Evolutionary conservation across 2,888 invertebrate genomes (phyloP), one percentile per base, ranked within the genome.

Genomic region (Leptura quadrifasciata): DNA sequence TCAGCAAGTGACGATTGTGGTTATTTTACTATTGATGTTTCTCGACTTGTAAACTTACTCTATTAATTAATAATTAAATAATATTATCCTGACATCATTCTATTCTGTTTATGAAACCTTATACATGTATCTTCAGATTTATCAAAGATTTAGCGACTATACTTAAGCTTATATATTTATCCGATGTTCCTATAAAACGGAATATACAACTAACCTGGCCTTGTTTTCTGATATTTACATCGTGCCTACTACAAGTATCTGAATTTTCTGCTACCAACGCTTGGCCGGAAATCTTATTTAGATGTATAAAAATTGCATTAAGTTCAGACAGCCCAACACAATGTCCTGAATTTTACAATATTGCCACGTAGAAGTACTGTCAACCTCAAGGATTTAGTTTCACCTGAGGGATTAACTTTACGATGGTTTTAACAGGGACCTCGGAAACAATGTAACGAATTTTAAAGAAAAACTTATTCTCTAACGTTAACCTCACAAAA

Each of bases 261-360:
- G 55, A 18, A 55, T 55, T 27, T 55, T 55, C n/a, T 35, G 10
- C 18, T 55, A 21, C 69, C n/a, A 35, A 12, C 47, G 15, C 39
- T 24, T 58, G 31, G 24, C 21, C 21, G 47, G 58, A 69, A 57
- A 58, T 73, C 71, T 77, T 73, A 65, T 76, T 76, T 70, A 64
- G 54, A 55, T 60, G 52, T 52, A 75, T 75, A 57, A 75, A 77
- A 75, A 58, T 75, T 72, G 72, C 63, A 77, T 20, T 18, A 61
- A 65, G 60, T 72, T 60, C 69, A 47, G 70, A 57, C n/a, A 72
- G 52, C 63, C 55, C 47, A 75, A 64, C 64, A 75, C 75, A 63
- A 63, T 57, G 57, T 54, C 69, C 58, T 79, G 75, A 79, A 79
- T 79, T 75, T 77, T 77, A 64, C 75, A 79, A 61, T 68, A 61